Evolutionary conservation across 2,797 vertebrate species (phyloP).

Genomic region (Synaphobranchus kaupii): DNA sequence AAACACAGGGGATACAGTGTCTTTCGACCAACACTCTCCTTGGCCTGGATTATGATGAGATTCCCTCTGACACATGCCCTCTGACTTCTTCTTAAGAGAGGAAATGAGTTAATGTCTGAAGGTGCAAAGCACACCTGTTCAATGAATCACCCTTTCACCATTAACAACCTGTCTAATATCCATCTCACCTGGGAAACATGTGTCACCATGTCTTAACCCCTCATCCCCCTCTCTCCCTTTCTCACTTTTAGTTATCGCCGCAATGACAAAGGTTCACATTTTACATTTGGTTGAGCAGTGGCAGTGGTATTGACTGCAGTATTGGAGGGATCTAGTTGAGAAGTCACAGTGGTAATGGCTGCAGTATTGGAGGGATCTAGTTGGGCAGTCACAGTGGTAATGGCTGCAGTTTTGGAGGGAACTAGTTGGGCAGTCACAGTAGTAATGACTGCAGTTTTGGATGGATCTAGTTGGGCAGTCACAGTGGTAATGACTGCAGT

Average conservation of each 20-base stretch:
- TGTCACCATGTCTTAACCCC: background rate
- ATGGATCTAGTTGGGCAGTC: too few species aligned
- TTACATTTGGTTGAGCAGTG: background rate
- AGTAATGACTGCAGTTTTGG: background rate
- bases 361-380: background rate
- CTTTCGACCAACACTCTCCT: background rate
- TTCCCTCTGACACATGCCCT: background rate
- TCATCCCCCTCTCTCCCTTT: background rate
- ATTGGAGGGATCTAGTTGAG: background rate
- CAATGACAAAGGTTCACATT: background rate
- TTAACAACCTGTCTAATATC: slow-evolving; percentile 23
- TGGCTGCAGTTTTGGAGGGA: background rate
- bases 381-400: background rate
- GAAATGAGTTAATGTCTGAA: background rate
- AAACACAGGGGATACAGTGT: too few species aligned
- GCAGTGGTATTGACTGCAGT: background rate
- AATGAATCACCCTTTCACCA: slow-evolving; percentile 8
- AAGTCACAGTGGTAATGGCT: background rate
- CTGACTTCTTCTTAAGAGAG: background rate
- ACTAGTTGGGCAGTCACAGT: background rate
- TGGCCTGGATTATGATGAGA: background rate
- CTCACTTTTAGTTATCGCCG: background rate
- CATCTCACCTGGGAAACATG: background rate
- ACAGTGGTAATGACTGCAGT: background rate
- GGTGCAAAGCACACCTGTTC: background rate